Percentiles rank a stretch among this genome's conserved stretches.
Evolutionary conservation across 2,113 vertebrate species (phyloP).

Genomic region (Gobiocypris rarus): DNA sequence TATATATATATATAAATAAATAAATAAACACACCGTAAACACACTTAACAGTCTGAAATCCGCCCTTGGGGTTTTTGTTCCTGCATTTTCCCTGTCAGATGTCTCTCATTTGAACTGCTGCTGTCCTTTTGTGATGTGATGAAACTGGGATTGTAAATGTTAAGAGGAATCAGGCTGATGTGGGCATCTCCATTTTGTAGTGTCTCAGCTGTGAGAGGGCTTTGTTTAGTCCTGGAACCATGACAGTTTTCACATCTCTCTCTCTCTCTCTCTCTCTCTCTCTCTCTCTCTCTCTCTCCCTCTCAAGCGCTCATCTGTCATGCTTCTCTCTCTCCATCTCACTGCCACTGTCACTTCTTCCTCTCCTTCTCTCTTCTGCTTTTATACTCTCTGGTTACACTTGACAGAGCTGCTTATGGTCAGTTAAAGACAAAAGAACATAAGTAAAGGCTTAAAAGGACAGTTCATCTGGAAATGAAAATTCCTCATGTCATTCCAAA

Average conservation of each 20-base stretch:
- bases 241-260: constrained; percentile 55
- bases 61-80: background rate
- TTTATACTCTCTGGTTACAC: background rate
- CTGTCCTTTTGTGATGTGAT: constrained; percentile 12
- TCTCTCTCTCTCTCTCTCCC: constrained; percentile 7
- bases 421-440: background rate
- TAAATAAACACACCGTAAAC: background rate
- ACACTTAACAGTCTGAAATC: background rate
- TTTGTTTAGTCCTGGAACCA: constrained; percentile 55
- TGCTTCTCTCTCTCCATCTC: background rate
- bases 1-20: too few relatives aligned
- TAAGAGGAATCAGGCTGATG: constrained; percentile 23
- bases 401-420: constrained; percentile 28
- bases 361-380: background rate
- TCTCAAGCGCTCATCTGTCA: constrained; percentile 7
- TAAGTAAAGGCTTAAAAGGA: background rate
- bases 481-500: too few relatives aligned
- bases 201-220: constrained; percentile 51
- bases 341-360: background rate
- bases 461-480: background rate
- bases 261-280: too few relatives aligned
- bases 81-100: constrained; percentile 19
- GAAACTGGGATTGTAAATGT: constrained; percentile 41
- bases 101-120: background rate
- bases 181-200: constrained; percentile 50